Base-by-base conservation (phyloP, 2,888 invertebrate genomes). In the Phlogophora meticulosa region DNA sequence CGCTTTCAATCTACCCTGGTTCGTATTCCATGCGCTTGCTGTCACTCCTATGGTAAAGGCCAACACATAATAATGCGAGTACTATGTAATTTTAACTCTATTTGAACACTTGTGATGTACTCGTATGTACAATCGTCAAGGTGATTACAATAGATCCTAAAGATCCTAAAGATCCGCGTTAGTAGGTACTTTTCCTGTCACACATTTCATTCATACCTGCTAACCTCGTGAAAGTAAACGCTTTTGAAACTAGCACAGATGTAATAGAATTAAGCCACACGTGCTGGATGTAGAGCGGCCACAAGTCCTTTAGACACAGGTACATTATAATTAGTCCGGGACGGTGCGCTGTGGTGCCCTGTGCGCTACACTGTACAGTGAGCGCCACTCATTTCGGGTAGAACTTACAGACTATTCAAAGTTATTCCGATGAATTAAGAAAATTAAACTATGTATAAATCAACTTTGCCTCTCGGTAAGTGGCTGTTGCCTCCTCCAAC, bases 251-350 rank as follows among this genome's bases (percentile, higher is more conserved):
- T 42, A 22, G 34, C 70, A 49, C 49, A 42, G 52, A 32, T 45
- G 17, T 67, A 34, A 55, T 38, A 55, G 24, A 17, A 48, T 63
- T 2, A n/a, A 40, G 49, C 15, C n/a, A n/a, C 15, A 7, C 22
- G 45, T 28, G 20, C 24, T 17, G 17, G 42, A 63, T 15, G n/a
- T 57, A 52, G 46, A 52, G 45, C 58, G 24, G 17, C 38, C 55
- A 71, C 72, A 70, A n/a, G 76, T 51, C 60, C 45, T 55, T 24
- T 10, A 68, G 43, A 45, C 49, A 24, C 70, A 75, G 58, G 58
- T 76, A 69, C 24, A 7, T 28, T 40, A 48, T 69, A 40, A 55
- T 76, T 76, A 72, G 43, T 42, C 17, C 22, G 58, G 48, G 36
- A 24, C 13, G 55, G 20, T 34, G 22, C 15, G 7, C 42, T n/a